Evolutionary conservation across 1,140 invertebrate genomes (phyloP).

Genomic region (Rhopalosiphum padi): DNA sequence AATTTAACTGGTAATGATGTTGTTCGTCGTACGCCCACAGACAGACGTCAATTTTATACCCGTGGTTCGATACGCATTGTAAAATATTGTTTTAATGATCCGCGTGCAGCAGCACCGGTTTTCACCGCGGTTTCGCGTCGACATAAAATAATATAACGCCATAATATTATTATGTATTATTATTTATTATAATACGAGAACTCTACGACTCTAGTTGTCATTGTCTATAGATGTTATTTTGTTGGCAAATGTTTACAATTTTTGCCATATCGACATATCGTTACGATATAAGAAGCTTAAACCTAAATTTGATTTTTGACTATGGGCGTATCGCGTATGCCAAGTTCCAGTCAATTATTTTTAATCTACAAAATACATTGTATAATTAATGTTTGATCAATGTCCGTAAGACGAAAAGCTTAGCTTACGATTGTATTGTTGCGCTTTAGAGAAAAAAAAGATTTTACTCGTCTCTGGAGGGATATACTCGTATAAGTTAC

Average conservation of each 20-base stretch:
- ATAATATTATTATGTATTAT: not conserved
- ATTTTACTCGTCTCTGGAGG: not conserved
- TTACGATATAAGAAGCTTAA: not conserved
- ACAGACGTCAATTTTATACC: not conserved
- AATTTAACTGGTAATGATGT: conserved; percentile 20
- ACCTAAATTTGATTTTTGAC: not conserved
- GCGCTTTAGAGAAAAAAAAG: not conserved
- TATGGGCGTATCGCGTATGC: not conserved
- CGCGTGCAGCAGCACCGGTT: not conserved
- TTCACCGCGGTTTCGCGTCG: not conserved
- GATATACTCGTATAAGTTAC: not conserved
- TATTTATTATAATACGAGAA: not conserved
- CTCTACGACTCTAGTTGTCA: not conserved
- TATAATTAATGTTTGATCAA: not conserved
- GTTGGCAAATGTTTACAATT: not conserved
- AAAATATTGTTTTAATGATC: not conserved
- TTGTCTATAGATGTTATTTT: not conserved
- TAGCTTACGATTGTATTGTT: not conserved
- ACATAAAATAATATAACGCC: not conserved
- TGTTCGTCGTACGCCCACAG: not conserved
- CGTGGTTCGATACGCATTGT: not conserved
- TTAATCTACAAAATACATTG: not conserved
- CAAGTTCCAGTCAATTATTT: not conserved
- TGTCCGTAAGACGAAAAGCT: not conserved
- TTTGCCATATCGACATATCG: not conserved